Base-by-base conservation (phyloP, 2,888 invertebrate species). In the Agriopis leucophaearia region DNA sequence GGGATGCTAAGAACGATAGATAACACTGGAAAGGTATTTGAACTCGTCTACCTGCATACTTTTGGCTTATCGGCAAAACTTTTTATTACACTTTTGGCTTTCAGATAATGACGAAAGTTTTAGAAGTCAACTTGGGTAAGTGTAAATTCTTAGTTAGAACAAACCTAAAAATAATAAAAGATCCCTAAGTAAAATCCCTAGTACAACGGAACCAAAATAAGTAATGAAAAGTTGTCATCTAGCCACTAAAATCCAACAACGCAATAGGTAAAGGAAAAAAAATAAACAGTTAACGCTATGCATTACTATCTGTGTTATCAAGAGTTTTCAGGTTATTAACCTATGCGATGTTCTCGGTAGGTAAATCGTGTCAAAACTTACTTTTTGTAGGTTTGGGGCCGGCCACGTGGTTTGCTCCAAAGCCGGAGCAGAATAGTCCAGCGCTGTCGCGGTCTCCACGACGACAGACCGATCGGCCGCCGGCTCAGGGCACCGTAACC, bases 361-460 rank as follows among this genome's bases (percentile, higher is more conserved):
- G 63, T 64, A 67, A 75, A 76, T 73, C 67, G 65, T 65, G 73
- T 63, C 69, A 75, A 63, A 79, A 91, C 92, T 92, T 78, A 92
- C 91, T 76, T 81, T 85, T 87, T 86, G 73, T 82, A 83, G 84
- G 85, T 84, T 84, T 76, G 77, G 68, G 73, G 74, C 84, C 88
- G 86, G 85, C 90, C 93, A 93, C 93, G 93, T 93, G 93, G 85
- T 89, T 78, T 72, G 63, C 71, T 73, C 57, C 55, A 58, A 69
- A 71, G 74, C 78, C 79, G 82, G 78, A 71, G 74, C 76, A 69
- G 64, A 82, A 86, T 81, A 73, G 84, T 86, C 89, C 88, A 84
- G 74, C 82, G 85, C 89, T 89, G 89, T 83, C 91, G 90, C 84
- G 78, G 74, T 86, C 84, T 82, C 78, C 81, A 85, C 88, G 88